Base-by-base conservation (phyloP, 2,797 vertebrate genomes). In the Eulemur coronatus region DNA sequence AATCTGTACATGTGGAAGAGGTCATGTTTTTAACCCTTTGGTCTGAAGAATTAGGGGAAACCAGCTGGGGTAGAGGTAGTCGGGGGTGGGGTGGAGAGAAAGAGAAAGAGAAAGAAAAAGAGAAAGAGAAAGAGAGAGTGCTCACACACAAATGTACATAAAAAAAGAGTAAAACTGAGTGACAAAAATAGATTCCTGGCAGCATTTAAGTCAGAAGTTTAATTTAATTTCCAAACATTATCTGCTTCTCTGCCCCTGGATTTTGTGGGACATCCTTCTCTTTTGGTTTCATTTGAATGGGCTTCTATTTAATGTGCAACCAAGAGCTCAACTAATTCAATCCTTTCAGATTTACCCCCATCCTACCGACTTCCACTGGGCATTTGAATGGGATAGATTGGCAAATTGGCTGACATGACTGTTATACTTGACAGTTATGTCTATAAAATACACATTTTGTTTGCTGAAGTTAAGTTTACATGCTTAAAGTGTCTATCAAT, bases 11-110 rank as follows among this genome's bases (percentile, higher is more conserved):
- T 82, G 76, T 70, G 14, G 73, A 30, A 90, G 14, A 7, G 4
- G 28, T 76, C 55, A 13, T 57, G 18, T 70, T 33, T 76, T 90
- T 8, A 80, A 48, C 13, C 14, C 28, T 72, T 80, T 52, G 35
- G 33, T 41, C 26, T 80, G 59, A 96, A 76, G 65, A 89, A n/a
- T 70, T 61, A 33, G 65, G 80, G 65, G 35, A 75, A 92, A 92
- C 5, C 2, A 55, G 41, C 5, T n/a, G 11, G 14, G 30, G 28
- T n/a, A 30, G 9, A 33, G 8, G 20, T 5, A 33, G 0, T 5
- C 17, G 48, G 12, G 26, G 30, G 7, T 1, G 63, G 4, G 8
- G 24, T 35, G n/a, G 43, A 30, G 28, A 43, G 52, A n/a, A 4
- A 30, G 13, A n/a, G 52, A n/a, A 4, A 30, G 13, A n/a, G 46